Conservation (phyloP, 2,797 vertebrate species). For the Neosalanx taihuensis region DNA sequence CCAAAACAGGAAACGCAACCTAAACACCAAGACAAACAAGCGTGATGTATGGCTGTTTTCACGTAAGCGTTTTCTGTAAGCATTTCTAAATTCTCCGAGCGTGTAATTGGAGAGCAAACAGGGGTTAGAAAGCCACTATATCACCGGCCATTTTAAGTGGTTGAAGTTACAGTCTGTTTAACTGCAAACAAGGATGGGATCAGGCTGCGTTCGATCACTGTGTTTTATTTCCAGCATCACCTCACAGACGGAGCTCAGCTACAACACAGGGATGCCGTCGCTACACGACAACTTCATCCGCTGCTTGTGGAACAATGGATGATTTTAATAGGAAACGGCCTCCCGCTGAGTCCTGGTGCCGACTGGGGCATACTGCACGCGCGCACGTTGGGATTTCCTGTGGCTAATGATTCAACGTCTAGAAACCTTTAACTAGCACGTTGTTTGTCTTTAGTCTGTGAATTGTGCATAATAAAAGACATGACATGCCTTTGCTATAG, state of each 20-base stretch:
- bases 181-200: background rate
- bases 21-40: background rate
- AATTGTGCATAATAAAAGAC: background rate
- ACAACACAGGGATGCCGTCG: background rate
- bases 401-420: background rate
- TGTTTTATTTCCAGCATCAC: background rate
- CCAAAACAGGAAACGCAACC: background rate
- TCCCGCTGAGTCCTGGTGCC: background rate
- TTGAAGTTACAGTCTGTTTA: background rate
- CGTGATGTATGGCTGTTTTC: background rate
- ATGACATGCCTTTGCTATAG: background rate
- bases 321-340: background rate
- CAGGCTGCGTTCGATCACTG: background rate
- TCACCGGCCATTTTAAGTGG: background rate
- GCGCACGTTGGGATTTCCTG: background rate
- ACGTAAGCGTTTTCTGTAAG: background rate
- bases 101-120: background rate
- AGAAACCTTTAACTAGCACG: background rate
- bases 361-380: background rate
- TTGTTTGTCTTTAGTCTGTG: background rate
- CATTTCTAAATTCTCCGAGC: background rate
- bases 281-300: background rate
- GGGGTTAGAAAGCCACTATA: background rate
- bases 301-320: constrained; percentile 1
- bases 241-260: background rate